Evolutionary conservation across 2,797 vertebrate genomes (phyloP).

Genomic region (Coregonus ussuriensis): DNA sequence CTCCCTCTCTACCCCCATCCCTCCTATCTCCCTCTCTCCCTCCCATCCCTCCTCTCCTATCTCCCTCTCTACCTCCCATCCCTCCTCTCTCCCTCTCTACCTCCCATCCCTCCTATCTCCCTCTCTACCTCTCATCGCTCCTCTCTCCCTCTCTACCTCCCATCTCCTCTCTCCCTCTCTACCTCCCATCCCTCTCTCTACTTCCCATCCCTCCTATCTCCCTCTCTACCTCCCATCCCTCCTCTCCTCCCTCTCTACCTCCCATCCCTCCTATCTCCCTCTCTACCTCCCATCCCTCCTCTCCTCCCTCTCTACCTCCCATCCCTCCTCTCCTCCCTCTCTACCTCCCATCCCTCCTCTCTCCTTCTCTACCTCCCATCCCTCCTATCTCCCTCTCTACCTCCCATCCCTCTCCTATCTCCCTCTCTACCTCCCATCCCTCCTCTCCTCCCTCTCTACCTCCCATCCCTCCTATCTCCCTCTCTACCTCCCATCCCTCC

Average conservation of each 20-base stretch:
- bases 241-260: no score
- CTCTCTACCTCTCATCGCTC: no score
- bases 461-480: constrained; percentile 1
- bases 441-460: constrained; percentile 24
- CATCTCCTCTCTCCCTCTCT: no score
- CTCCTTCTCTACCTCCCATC: no score
- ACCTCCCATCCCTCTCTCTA: no score
- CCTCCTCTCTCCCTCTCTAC: no score
- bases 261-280: neutral
- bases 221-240: no score
- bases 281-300: constrained; percentile 13
- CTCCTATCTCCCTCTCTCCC: constrained; percentile 13
- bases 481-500: no score
- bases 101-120: no score
- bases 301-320: neutral
- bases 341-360: neutral
- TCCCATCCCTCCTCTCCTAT: neutral
- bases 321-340: neutral
- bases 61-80: neutral
- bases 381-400: neutral
- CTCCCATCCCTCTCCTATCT: constrained; percentile 3
- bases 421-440: constrained; percentile 3
- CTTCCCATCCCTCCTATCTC: no score
- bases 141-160: no score
- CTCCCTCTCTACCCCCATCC: constrained; percentile 1